phyloP scores from a whole-genome alignment of 2,113 vertebrate genomes.

The Bolborhynchus lineola region DNA sequence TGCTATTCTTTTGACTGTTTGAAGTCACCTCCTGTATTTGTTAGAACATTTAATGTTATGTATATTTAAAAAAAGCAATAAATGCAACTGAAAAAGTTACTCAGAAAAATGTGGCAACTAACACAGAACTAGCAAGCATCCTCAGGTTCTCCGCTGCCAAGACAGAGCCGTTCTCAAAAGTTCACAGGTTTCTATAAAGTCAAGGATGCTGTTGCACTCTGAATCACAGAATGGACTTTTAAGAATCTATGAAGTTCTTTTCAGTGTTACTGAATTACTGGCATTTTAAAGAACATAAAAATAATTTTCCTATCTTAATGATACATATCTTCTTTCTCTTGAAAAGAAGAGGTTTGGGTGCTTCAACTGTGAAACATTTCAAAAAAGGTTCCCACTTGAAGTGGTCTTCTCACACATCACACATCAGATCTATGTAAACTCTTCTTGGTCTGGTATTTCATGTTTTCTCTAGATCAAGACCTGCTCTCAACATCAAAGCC shows the following conservation, averaged over 20 bases:
- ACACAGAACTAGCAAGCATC: neutral
- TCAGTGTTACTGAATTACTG: neutral
- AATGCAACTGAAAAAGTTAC: neutral
- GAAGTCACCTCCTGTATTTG: neutral
- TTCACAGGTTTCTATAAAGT: neutral
- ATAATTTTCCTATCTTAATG: neutral
- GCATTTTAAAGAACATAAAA: neutral
- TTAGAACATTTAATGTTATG: neutral
- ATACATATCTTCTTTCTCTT: neutral
- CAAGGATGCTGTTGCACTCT: neutral
- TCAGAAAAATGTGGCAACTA: neutral
- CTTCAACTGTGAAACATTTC: neutral
- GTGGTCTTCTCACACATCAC: neutral
- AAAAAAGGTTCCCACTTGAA: neutral
- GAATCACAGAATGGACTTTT: neutral
- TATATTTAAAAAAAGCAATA: neutral
- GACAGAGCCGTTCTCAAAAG: neutral
- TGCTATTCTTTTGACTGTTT: neutral
- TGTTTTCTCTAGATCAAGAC: neutral
- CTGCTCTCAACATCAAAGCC: neutral
- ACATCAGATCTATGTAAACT: neutral
- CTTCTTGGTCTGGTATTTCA: neutral
- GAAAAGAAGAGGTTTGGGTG: neutral
- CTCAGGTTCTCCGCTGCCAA: neutral
- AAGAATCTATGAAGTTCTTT: neutral